Base-by-base conservation (phyloP, 2,113 vertebrate genomes). In the Macroglossus sobrinus region DNA sequence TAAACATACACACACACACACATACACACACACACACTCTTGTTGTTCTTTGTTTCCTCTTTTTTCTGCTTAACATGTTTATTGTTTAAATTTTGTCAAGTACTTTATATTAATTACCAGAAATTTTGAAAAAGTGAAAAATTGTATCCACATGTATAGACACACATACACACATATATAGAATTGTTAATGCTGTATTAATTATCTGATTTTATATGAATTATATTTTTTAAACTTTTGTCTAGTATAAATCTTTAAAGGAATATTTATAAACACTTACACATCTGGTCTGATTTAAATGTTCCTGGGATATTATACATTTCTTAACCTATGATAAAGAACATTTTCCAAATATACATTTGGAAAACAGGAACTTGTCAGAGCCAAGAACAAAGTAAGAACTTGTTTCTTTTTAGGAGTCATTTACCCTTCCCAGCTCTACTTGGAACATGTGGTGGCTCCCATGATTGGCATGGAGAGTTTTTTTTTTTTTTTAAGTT, bases 91-190 rank as follows among this genome's bases (percentile, higher is more conserved):
- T 92, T 96, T 94, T 33, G 19, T 76, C 35, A 75, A 59, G 21
- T 85, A 78, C 47, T 61, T 93, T 84, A 74, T 64, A 66, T n/a
- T 63, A 89, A 76, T 84, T 90, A 89, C 57, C 80, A 97, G n/a
- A 96, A 88, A 95, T 68, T 94, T 95, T 82, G 57, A 5, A 59
- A 93, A 94, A 18, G 24, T 79, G 61, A 95, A 89, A 53, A 79
- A 30, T 16, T 59, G 21, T 64, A 50, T 64, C 14, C 3, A 79
- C 3, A 78, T 26, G n/a, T 9, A 43, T 30, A 63, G 2, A 71
- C 33, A 61, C 16, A 82, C 35, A 79, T 26, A 85, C 10, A 90
- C 22, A 82, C 33, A 63, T 11, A 92, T 5, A 92, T 45, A 81
- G 47, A 72, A 86, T 71, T 89, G 33, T 89, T 84, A 89, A 87